Percentiles rank a stretch among this genome's conserved stretches.
These are phyloP conservation scores for Denticeps clupeoides DNA, from an alignment of 2,797 vertebrate genomes.

Conservation along the genomic window DNA sequence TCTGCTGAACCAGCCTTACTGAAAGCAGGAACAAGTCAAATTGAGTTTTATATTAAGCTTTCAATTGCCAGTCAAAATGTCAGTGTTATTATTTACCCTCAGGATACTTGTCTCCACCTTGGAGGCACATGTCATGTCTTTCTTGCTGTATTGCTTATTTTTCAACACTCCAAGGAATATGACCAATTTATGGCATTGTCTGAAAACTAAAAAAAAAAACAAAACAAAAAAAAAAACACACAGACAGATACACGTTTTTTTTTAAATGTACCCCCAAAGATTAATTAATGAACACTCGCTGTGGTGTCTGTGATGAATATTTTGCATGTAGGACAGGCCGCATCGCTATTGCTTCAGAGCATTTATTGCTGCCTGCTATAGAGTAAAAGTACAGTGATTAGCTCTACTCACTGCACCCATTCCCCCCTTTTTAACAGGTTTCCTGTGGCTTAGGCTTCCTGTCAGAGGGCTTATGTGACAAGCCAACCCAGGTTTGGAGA, in stretches of 20 bases:
- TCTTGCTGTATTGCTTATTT: slow-evolving; percentile 21
- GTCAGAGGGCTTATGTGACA: neutral
- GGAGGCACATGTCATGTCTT: slow-evolving; percentile 20
- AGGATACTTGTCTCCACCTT: slow-evolving; percentile 15
- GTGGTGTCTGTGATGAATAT: neutral
- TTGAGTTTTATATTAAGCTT: slow-evolving; percentile 8
- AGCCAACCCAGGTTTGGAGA: slow-evolving; percentile 11
- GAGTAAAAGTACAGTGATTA: too few relatives aligned
- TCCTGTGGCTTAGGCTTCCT: neutral
- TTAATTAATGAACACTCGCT: neutral
- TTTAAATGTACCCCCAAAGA: neutral
- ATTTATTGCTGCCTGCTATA: too few relatives aligned
- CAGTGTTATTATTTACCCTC: slow-evolving; percentile 6
- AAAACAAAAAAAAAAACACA: too few relatives aligned
- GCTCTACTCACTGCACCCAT: too few relatives aligned
- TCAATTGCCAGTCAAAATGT: slow-evolving; percentile 11
- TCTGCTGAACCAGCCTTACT: neutral
- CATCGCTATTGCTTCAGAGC: too few relatives aligned
- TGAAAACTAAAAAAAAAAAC: neutral
- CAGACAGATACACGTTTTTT: too few relatives aligned
- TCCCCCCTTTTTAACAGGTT: neutral
- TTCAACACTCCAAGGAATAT: slow-evolving; percentile 3
- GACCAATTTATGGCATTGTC: slow-evolving; percentile 11
- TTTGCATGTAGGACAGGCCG: too few relatives aligned
- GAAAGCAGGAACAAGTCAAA: slow-evolving; percentile 5